phyloP scores from a whole-genome alignment of 2,888 invertebrate species.

The Rotaria magnacalcarata region DNA sequence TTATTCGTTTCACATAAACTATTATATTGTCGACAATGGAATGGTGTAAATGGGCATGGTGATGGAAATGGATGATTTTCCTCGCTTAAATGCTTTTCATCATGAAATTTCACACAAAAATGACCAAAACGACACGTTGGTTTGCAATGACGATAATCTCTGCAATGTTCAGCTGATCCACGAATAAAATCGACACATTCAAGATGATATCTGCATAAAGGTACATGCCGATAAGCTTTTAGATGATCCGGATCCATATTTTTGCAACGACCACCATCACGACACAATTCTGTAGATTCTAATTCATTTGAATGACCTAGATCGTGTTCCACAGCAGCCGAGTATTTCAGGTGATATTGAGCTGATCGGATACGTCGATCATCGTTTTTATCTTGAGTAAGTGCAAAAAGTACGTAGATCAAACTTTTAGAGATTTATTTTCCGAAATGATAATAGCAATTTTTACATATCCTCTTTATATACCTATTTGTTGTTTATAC shows the following conservation, averaged over 20 bases:
- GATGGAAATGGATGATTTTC: conserved; percentile 15
- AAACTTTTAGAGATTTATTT: too few species aligned
- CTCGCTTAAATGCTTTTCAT: neutral
- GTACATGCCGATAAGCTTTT: neutral
- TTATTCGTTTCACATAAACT: neutral
- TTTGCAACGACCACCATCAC: conserved; percentile 2
- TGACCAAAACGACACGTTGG: neutral
- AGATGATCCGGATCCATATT: neutral
- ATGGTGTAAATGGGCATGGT: conserved; percentile 8
- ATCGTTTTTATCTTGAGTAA: too few species aligned
- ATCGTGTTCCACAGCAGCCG: neutral
- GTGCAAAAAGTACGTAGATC: too few species aligned
- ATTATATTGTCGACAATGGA: neutral
- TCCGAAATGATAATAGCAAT: too few species aligned
- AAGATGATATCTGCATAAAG: neutral
- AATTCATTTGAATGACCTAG: neutral
- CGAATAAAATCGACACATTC: neutral
- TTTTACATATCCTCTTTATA: too few species aligned
- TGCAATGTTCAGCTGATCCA: neutral
- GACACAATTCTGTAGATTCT: neutral
- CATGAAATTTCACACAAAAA: conserved; percentile 17
- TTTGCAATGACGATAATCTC: neutral
- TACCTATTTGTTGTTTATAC: too few species aligned
- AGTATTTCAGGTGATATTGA: neutral
- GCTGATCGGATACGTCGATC: too few species aligned